These are phyloP conservation scores for Tamias sibiricus DNA, from an alignment of 2,113 vertebrate genomes.

Conservation along the genomic window DNA sequence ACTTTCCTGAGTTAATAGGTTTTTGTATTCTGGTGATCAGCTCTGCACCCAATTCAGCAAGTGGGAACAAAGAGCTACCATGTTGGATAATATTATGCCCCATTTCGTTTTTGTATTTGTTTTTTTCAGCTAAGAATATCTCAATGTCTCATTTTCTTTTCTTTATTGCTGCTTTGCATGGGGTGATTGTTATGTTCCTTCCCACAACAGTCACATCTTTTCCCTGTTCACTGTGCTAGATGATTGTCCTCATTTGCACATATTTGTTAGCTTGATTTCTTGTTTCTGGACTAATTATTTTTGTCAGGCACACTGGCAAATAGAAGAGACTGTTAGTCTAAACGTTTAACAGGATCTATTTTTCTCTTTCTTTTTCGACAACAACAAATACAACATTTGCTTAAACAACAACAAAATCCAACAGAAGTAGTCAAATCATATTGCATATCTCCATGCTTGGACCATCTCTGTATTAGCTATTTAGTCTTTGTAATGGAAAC, in stretches of 20 bases:
- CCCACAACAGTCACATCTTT: constrained; percentile 63
- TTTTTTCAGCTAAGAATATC: constrained; percentile 27
- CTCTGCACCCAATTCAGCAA: neutral
- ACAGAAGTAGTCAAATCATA: neutral
- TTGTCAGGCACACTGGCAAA: constrained; percentile 66
- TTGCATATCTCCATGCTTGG: neutral
- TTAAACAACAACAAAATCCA: neutral
- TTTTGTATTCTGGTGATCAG: neutral
- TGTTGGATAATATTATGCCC: neutral
- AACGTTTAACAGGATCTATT: neutral
- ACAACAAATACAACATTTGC: constrained; percentile 52
- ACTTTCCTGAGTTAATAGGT: constrained; percentile 38
- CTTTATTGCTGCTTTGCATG: constrained; percentile 34
- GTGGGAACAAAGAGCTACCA: neutral
- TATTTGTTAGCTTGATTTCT: constrained; percentile 64
- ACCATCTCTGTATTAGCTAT: neutral
- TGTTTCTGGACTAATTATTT: constrained; percentile 76
- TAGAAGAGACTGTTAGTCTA: constrained; percentile 56
- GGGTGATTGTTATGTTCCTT: constrained; percentile 63
- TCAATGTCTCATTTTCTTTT: constrained; percentile 53
- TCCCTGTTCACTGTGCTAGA: constrained; percentile 71
- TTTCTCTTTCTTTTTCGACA: constrained; percentile 38
- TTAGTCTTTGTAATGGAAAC: neutral
- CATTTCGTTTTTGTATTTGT: constrained; percentile 45
- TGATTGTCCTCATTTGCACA: constrained; percentile 77